Evolutionary conservation across 2,888 invertebrate species (phyloP).

Genomic region (Aphidoletes aphidimyza): DNA sequence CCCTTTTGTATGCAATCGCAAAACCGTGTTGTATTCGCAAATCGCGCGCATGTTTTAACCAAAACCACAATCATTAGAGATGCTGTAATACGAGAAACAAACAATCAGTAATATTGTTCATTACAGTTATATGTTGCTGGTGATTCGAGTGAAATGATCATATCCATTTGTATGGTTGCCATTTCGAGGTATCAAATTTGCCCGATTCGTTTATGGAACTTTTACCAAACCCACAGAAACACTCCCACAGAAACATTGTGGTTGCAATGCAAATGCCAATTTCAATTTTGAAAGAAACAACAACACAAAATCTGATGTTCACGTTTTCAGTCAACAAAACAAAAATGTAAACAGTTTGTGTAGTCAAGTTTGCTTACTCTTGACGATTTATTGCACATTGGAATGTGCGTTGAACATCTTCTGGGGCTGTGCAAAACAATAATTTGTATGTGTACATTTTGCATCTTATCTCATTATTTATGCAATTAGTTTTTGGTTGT

Average conservation of each 20-base stretch:
- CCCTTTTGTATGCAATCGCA: neutral
- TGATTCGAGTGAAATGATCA: too few relatives aligned
- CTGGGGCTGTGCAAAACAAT: too few relatives aligned
- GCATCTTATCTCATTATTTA: too few relatives aligned
- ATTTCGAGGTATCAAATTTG: neutral
- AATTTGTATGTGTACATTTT: too few relatives aligned
- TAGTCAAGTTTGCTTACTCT: neutral
- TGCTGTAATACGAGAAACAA: constrained; percentile 9
- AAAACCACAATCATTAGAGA: constrained; percentile 18
- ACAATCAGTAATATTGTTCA: constrained; percentile 31
- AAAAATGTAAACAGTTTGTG: neutral
- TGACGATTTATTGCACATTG: too few relatives aligned
- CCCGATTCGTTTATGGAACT: too few relatives aligned
- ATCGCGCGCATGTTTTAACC: too few relatives aligned
- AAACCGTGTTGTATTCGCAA: too few relatives aligned
- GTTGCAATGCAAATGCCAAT: constrained; percentile 11
- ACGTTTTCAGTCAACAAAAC: neutral
- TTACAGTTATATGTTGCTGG: neutral
- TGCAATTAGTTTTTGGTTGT: too few relatives aligned
- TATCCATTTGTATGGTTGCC: neutral
- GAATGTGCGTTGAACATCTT: too few relatives aligned
- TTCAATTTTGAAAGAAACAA: neutral
- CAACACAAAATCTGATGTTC: neutral
- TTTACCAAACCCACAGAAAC: too few relatives aligned
- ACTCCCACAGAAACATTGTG: neutral